Evolutionary conservation across 2,888 invertebrate species (phyloP).

Genomic region (Monopis laevigella): DNA sequence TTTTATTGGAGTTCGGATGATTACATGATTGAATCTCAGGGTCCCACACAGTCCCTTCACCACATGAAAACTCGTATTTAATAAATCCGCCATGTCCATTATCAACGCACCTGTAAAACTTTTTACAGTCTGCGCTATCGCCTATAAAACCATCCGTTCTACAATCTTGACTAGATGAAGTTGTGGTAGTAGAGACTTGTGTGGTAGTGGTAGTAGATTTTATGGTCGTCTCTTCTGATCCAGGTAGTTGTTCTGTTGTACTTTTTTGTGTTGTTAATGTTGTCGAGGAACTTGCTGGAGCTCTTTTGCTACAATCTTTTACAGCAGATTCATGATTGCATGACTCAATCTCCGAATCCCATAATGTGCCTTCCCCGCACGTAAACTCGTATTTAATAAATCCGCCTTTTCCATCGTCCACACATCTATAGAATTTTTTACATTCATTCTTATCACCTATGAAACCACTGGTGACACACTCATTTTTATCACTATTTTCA

Average conservation of each 20-base stretch:
- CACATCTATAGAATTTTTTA: constrained; percentile 78
- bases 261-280: constrained; percentile 11
- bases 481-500: constrained; percentile 10
- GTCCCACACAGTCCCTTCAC: constrained; percentile 68
- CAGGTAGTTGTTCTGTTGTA: constrained; percentile 4
- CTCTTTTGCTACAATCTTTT: constrained; percentile 13
- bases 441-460: constrained; percentile 73
- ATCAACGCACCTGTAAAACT: constrained; percentile 66
- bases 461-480: constrained; percentile 72
- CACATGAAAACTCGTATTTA: constrained; percentile 62
- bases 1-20: constrained; percentile 43
- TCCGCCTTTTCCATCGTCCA: constrained; percentile 64
- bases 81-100: constrained; percentile 44
- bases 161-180: constrained; percentile 14
- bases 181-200: constrained; percentile 14
- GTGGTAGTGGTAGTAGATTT: constrained; percentile 15
- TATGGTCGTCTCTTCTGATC: constrained; percentile 10
- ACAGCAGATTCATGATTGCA: constrained; percentile 12
- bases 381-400: constrained; percentile 73
- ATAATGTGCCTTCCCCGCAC: constrained; percentile 78
- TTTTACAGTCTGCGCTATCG: constrained; percentile 59
- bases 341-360: constrained; percentile 61
- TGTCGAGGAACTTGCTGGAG: neutral
- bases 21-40: constrained; percentile 64
- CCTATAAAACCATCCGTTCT: constrained; percentile 45